phyloP scores from a whole-genome alignment of 2,888 invertebrate species.

The Tipula helvola region DNA sequence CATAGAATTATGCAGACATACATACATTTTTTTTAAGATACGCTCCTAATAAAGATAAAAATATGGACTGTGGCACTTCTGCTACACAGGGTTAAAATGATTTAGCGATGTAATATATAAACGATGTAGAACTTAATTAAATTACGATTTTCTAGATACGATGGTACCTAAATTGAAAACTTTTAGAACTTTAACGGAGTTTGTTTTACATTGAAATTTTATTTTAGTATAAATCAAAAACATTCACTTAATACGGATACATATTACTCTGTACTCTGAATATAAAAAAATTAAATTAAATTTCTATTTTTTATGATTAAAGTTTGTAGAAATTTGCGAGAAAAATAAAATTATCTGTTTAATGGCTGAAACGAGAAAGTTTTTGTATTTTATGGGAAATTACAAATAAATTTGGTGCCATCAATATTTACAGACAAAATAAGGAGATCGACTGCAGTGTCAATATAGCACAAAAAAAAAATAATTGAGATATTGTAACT shows the following conservation, averaged over 20 bases:
- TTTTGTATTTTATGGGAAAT: not conserved
- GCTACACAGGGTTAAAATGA: not conserved
- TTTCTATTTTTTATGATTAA: not conserved
- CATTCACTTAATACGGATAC: not conserved
- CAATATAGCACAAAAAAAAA: too few relatives aligned
- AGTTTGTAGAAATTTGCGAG: not conserved
- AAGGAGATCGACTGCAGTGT: not conserved
- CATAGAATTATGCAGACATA: not conserved
- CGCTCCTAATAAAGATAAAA: not conserved
- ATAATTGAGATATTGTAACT: too few relatives aligned
- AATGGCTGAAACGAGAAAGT: not conserved
- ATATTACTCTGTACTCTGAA: not conserved
- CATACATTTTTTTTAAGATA: not conserved
- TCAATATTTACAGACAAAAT: not conserved
- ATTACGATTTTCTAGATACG: not conserved
- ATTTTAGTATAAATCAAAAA: not conserved
- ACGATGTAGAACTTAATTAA: not conserved
- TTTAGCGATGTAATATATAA: not conserved
- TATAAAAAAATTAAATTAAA: not conserved
- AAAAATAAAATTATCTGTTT: not conserved
- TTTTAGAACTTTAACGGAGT: not conserved
- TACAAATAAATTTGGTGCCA: not conserved
- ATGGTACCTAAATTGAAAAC: not conserved
- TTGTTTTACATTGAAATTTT: not conserved
- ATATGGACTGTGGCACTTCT: not conserved